Base-by-base conservation (phyloP, 1,140 invertebrate genomes). In the Zophobas atratus region DNA sequence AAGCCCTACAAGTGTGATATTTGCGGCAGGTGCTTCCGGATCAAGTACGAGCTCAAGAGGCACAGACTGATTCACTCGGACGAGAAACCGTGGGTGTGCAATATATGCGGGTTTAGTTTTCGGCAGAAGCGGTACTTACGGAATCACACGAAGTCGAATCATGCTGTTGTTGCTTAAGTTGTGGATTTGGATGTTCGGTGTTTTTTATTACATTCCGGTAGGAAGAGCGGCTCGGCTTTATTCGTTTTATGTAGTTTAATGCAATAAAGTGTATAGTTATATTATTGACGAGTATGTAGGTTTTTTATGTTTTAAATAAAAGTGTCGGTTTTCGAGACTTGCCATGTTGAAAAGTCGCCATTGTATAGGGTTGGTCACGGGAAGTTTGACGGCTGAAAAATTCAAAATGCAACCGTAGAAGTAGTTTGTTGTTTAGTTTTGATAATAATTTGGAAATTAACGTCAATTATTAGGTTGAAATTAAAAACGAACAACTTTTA, bases 1-100 rank as follows among this genome's bases (percentile, higher is more conserved):
- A 89, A 92, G 75, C 92, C 93, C 1, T 91, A 91, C 85, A 85
- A 85, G 1, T 94, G 93, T 83, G 87, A 87, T 2, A 83, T 89
- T 4, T 94, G 94, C 83, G 81, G 86, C 46, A 78, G 84, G 72
- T 77, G 84, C 80, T 87, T 88, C 81, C 79, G 87, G 34, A 85
- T 89, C 71, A 88, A 88, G 35, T 88, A 89, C 43, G 89, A 89
- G 39, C 85, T 90, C 85, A 89, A 89, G 72, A 86, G 88, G 79
- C 89, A 90, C 82, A 86, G 86, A 4, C 79, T 89, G 3, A 83
- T 89, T 2, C 89, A 90, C 77, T 88, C 86, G 0, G 88, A 89
- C 67, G 87, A 89, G 1, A 89, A 89, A 81, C 88, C 88, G 6
- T 90, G 88, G 84, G 81, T 77, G 32, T 89, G 88, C 83, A 78